Evolutionary conservation across 2,113 vertebrate genomes (phyloP).

Genomic region (Caranx ignobilis): DNA sequence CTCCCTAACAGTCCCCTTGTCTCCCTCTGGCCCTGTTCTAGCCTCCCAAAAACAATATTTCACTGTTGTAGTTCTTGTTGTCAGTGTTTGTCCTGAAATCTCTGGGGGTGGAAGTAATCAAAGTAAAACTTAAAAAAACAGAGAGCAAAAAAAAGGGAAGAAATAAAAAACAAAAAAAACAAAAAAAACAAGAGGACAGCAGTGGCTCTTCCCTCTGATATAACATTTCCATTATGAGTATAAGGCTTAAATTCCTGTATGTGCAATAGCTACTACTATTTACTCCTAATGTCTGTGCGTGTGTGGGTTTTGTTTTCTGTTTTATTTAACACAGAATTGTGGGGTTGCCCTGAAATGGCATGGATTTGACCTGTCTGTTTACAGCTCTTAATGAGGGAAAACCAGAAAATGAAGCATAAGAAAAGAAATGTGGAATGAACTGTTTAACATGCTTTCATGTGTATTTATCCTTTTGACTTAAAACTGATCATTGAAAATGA

Average conservation of each 20-base stretch:
- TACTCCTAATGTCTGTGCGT: conserved; percentile 50
- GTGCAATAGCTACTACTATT: conserved; percentile 81
- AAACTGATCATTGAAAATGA: conserved; percentile 36
- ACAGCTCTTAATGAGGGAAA: conserved; percentile 39
- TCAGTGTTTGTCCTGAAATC: conserved; percentile 61
- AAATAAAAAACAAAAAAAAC: conserved; percentile 54
- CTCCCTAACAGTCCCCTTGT: conserved; percentile 37
- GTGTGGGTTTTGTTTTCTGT: conserved; percentile 53
- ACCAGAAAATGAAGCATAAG: conserved; percentile 15
- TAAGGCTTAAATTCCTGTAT: conserved; percentile 84
- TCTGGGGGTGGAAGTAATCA: conserved; percentile 65
- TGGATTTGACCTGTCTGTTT: conserved; percentile 67
- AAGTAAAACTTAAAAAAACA: conserved; percentile 41
- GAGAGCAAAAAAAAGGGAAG: conserved; percentile 73
- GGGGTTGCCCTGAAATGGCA: conserved; percentile 59
- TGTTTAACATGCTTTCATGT: conserved; percentile 64
- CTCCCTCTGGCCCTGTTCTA: conserved; percentile 19
- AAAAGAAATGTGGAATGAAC: conserved; percentile 64
- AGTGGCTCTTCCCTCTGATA: conserved; percentile 60
- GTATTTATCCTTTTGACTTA: conserved; percentile 77
- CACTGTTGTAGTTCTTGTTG: conserved; percentile 41
- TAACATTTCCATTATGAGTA: conserved; percentile 58
- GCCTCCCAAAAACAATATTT: conserved; percentile 29
- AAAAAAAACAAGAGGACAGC: conserved; percentile 30
- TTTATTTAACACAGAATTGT: conserved; percentile 58